phyloP scores from a whole-genome alignment of 2,113 vertebrate species.

The Piaya cayana region DNA sequence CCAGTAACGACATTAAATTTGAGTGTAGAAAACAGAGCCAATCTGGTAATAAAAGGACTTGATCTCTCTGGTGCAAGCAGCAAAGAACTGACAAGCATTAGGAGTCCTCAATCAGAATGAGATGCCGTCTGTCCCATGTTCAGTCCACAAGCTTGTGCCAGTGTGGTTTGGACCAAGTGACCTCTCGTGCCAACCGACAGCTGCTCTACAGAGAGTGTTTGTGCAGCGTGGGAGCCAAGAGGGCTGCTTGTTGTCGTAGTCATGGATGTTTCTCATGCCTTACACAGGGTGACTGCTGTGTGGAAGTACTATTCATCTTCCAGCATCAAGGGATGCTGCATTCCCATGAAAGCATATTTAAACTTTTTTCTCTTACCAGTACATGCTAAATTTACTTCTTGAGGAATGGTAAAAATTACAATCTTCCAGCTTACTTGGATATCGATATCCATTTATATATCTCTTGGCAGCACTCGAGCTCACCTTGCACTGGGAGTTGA shows the following conservation, averaged over 20 bases:
- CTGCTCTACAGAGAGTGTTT: fast-evolving
- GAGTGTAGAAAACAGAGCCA: not conserved
- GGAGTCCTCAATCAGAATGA: not conserved
- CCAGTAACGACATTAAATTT: not conserved
- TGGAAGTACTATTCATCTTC: not conserved
- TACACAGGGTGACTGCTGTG: fast-evolving
- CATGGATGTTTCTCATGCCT: not conserved
- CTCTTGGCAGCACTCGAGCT: not conserved
- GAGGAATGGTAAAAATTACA: not conserved
- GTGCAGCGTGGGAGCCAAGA: not conserved
- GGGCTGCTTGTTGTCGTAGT: fast-evolving
- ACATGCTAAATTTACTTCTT: not conserved
- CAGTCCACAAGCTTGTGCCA: fast-evolving
- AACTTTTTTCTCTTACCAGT: not conserved
- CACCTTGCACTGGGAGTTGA: not conserved
- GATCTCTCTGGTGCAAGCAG: not conserved
- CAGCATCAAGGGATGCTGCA: not conserved
- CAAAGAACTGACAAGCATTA: not conserved
- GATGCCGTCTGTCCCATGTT: not conserved
- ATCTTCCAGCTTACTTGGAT: not conserved
- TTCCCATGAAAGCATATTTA: not conserved
- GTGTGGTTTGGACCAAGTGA: not conserved
- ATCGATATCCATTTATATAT: not conserved
- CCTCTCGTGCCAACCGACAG: not conserved
- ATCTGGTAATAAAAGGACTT: not conserved